These are phyloP conservation scores for Acronicta alni DNA, from an alignment of 2,888 invertebrate species.

Conservation along the genomic window DNA sequence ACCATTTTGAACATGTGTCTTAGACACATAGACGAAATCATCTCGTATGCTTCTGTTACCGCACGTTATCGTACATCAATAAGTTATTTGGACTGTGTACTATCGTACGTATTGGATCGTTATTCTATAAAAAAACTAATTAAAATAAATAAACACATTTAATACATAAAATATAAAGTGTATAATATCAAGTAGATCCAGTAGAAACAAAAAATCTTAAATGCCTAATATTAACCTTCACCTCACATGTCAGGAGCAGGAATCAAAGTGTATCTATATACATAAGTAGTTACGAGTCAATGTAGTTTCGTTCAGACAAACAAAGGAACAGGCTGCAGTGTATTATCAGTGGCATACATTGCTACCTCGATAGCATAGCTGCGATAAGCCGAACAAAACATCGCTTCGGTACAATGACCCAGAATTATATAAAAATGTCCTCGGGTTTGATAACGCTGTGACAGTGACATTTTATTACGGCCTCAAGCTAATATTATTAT, in stretches of 20 bases:
- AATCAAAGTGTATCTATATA: slow-evolving; percentile 10
- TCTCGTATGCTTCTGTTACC: slow-evolving; percentile 40
- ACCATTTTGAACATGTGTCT: slow-evolving; percentile 56
- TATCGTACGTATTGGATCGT: not conserved
- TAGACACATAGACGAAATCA: slow-evolving; percentile 57
- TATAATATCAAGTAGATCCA: too few relatives aligned
- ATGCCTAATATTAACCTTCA: slow-evolving; percentile 34
- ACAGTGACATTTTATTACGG: slow-evolving; percentile 85
- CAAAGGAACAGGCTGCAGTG: slow-evolving; percentile 69
- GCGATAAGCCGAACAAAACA: slow-evolving; percentile 87
- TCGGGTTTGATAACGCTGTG: slow-evolving; percentile 83
- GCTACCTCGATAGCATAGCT: slow-evolving; percentile 75
- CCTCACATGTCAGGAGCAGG: slow-evolving; percentile 25
- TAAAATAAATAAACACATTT: too few relatives aligned
- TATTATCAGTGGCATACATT: slow-evolving; percentile 86
- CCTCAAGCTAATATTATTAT: slow-evolving; percentile 64
- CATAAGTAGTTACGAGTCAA: slow-evolving; percentile 45
- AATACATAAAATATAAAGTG: not conserved
- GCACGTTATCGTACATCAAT: slow-evolving; percentile 6
- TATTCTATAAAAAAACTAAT: too few relatives aligned
- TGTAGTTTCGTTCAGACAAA: slow-evolving; percentile 72
- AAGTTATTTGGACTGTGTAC: too few relatives aligned
- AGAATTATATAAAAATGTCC: slow-evolving; percentile 88
- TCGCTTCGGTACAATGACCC: slow-evolving; percentile 87
- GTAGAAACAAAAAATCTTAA: not conserved